Conservation (phyloP, 2,888 invertebrate genomes). For the Acrocyrtus sp. region DNA sequence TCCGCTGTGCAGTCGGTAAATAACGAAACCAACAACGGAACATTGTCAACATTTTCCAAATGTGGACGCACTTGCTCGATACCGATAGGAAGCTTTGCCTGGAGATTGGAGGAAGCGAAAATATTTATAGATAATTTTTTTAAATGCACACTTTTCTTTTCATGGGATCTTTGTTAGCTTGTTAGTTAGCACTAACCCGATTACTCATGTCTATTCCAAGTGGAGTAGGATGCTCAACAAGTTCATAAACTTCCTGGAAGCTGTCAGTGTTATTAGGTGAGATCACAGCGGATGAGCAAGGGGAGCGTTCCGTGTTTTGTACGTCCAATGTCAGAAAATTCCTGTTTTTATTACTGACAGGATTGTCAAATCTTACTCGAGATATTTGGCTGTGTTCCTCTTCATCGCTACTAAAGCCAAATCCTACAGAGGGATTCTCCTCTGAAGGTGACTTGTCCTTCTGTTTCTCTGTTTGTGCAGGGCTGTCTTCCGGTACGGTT, state of each 20-base stretch:
- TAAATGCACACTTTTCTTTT: not conserved
- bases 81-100: conserved; percentile 95
- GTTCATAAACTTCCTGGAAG: conserved; percentile 60
- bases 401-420: conserved; percentile 53
- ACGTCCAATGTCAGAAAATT: conserved; percentile 47
- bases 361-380: conserved; percentile 56
- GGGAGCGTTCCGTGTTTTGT: conserved; percentile 36
- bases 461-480: conserved; percentile 1
- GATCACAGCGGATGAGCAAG: conserved; percentile 52
- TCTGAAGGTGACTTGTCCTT: conserved; percentile 38
- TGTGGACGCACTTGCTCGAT: conserved; percentile 95
- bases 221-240: conserved; percentile 75
- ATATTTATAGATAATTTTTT: not conserved
- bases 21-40: conserved; percentile 93
- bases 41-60: conserved; percentile 95
- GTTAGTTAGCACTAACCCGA: conserved; percentile 71
- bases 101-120: conserved; percentile 56
- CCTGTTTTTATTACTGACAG: conserved; percentile 12
- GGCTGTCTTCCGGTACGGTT: not conserved
- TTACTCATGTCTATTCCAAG: conserved; percentile 94
- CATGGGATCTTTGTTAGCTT: not conserved
- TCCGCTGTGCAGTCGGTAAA: conserved; percentile 97
- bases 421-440: conserved; percentile 27
- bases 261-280: conserved; percentile 54
- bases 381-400: conserved; percentile 53